Evolutionary conservation across 2,888 invertebrate genomes (phyloP).

Genomic region (Platynereis dumerilii): DNA sequence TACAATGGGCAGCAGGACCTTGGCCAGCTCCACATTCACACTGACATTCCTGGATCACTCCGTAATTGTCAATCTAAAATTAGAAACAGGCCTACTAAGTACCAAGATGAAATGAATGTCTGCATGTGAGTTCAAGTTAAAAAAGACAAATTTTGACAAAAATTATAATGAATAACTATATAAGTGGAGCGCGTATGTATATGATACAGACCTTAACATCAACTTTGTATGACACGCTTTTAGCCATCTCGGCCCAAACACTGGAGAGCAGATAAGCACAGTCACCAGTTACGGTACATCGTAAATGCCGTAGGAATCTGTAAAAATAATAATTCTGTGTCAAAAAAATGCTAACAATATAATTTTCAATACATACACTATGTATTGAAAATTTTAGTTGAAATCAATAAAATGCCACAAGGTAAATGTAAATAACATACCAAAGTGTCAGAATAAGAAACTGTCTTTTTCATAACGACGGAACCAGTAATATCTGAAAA

Average conservation of each 20-base stretch:
- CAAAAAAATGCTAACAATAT: no score
- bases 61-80: slow-evolving; percentile 6
- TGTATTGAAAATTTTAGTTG: no score
- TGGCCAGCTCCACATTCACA: slow-evolving; percentile 17
- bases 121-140: no score
- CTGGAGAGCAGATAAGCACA: background rate
- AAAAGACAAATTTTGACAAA: background rate
- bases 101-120: no score
- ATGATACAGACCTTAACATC: background rate
- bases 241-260: slow-evolving; percentile 12
- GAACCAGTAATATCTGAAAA: no score
- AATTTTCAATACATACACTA: no score
- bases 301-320: background rate
- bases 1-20: slow-evolving; percentile 13
- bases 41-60: background rate
- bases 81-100: no score
- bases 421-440: no score
- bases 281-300: background rate
- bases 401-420: no score
- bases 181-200: background rate
- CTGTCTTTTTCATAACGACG: no score
- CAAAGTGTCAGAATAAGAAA: no score
- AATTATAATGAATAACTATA: slow-evolving; percentile 1
- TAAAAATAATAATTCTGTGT: background rate
- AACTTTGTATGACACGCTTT: slow-evolving; percentile 4